A percentile compares a stretch with the other conserved stretches of the same genome.
Evolutionary conservation across 2,888 invertebrate species (phyloP).

Genomic region (Drosophila mettleri): DNA sequence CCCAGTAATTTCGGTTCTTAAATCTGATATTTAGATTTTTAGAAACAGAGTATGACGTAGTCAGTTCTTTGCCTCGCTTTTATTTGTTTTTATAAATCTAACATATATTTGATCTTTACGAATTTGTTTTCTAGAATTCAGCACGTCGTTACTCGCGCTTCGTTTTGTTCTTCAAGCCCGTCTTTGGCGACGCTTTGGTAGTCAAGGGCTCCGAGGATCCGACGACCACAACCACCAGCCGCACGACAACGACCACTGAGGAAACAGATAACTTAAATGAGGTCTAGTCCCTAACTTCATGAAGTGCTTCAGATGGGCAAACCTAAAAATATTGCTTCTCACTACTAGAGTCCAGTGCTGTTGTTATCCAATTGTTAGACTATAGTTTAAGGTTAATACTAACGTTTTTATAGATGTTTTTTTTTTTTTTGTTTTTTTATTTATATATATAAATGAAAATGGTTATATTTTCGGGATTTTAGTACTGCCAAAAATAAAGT

Average conservation of each 20-base stretch:
- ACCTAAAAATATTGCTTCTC: background rate
- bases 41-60: too few species aligned
- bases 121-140: slow-evolving; percentile 87
- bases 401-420: background rate
- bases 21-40: too few species aligned
- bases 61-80: too few species aligned
- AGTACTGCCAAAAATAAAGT: slow-evolving; percentile 9
- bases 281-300: slow-evolving; percentile 5
- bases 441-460: background rate
- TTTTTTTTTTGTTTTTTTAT: background rate
- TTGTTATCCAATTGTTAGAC: background rate
- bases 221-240: slow-evolving; percentile 74
- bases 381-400: background rate
- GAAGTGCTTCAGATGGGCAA: background rate
- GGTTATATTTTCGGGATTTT: background rate
- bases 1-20: background rate
- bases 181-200: slow-evolving; percentile 90
- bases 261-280: slow-evolving; percentile 50
- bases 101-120: background rate
- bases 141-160: slow-evolving; percentile 90
- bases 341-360: background rate
- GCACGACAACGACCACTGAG: slow-evolving; percentile 50
- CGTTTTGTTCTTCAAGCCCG: slow-evolving; percentile 90
- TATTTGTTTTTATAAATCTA: too few species aligned
- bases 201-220: slow-evolving; percentile 89